Evolutionary conservation across 2,113 vertebrate genomes (phyloP), one percentile per base, ranked within the genome.

Genomic region (Lepus americanus): DNA sequence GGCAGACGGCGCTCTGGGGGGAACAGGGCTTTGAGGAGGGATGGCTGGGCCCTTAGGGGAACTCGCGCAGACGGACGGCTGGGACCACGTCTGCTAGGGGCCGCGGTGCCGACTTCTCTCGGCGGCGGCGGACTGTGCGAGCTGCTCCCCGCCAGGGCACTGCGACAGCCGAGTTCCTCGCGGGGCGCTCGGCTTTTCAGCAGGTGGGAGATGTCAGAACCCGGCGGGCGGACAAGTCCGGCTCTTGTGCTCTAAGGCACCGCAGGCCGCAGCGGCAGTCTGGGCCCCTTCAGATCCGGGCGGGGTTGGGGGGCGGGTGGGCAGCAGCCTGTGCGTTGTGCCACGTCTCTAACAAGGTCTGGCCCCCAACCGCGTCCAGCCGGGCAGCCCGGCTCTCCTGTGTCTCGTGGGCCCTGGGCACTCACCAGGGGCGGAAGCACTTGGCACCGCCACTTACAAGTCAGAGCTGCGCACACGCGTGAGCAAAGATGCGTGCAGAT

Each of bases 111-210:
- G 22, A 27, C 33, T 16, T 49, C 39, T 59, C 53, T 86, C 55
- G 9, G n/a, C 3, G 53, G 33, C 4, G 20, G 80, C 36, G 23
- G 29, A 25, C 66, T 36, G 4, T 55, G n/a, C 88, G 27, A 59
- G 3, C 31, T 33, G 29, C 63, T 61, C 14, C 22, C 69, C 9
- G 17, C 22, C 9, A 81, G 66, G 19, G 23, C 36, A 39, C n/a
- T 87, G 51, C 0, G 36, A 69, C 29, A 67, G 49, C 5, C 1
- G 12, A 49, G 73, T 67, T 78, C 36, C 25, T 81, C 76, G 31
- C 17, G 69, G 70, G 63, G 83, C 79, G 25, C 53, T 92, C 89
- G 82, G 17, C 39, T 73, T 51, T 86, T 86, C n/a, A 3, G 51
- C 63, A 77, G 84, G 53, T 64, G 27, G 72, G 53, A 44, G 16